Evolutionary conservation across 2,113 vertebrate species (phyloP).

Genomic region (Poeciliopsis turrubarensis): DNA sequence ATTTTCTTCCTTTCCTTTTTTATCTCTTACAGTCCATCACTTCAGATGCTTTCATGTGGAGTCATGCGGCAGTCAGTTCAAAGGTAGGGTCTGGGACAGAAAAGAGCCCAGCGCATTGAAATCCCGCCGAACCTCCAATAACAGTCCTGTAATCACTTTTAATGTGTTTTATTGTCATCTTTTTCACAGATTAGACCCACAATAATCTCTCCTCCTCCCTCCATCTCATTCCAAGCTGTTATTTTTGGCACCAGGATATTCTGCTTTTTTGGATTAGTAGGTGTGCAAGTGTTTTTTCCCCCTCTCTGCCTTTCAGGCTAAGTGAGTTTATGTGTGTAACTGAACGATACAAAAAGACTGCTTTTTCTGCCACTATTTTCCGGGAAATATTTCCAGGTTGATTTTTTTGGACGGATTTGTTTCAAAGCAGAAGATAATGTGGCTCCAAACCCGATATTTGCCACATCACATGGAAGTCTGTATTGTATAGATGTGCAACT

Average conservation of each 20-base stretch:
- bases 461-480: background rate
- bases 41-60: background rate
- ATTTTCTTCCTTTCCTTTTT: slow-evolving; percentile 1
- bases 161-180: slow-evolving; percentile 80
- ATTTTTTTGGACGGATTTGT: background rate
- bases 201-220: slow-evolving; percentile 78
- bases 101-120: slow-evolving; percentile 21
- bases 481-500: background rate
- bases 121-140: slow-evolving; percentile 56
- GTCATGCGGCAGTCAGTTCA: slow-evolving; percentile 17
- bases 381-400: background rate
- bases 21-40: background rate
- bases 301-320: slow-evolving; percentile 10
- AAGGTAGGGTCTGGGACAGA: slow-evolving; percentile 26
- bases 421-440: background rate
- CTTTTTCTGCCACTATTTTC: background rate
- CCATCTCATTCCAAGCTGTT: slow-evolving; percentile 80
- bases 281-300: slow-evolving; percentile 51
- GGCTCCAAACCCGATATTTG: background rate
- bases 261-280: slow-evolving; percentile 79
- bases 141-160: slow-evolving; percentile 75
- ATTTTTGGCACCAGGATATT: slow-evolving; percentile 76
- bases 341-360: background rate
- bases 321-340: slow-evolving; percentile 24
- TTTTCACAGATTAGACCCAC: slow-evolving; percentile 78